A percentile compares a stretch with the other conserved stretches of the same genome.
phyloP scores from a whole-genome alignment of 2,113 vertebrate species.

The Chloebia gouldiae region DNA sequence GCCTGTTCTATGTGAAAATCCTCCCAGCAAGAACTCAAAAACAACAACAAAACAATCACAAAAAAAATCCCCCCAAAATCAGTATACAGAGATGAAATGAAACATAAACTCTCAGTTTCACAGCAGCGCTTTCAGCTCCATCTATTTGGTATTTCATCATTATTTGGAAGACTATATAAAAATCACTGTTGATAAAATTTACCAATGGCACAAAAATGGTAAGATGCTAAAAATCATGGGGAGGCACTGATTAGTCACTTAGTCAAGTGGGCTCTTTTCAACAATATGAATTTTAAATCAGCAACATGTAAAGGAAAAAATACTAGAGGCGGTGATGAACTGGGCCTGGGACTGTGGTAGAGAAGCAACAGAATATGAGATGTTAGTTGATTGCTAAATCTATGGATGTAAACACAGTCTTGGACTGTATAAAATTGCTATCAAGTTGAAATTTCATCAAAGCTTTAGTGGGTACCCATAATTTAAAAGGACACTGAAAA shows the following conservation, averaged over 20 bases:
- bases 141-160: background rate
- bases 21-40: no score
- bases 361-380: background rate
- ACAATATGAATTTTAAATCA: constrained; percentile 45
- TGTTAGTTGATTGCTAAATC: background rate
- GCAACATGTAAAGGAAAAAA: constrained; percentile 8
- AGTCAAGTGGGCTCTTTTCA: constrained; percentile 16
- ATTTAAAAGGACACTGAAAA: background rate
- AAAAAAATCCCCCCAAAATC: background rate
- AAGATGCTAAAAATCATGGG: constrained; percentile 20
- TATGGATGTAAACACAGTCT: background rate
- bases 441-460: background rate
- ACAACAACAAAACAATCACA: background rate
- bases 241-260: constrained; percentile 44
- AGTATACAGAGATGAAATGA: background rate
- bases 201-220: constrained; percentile 1
- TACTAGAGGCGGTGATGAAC: background rate
- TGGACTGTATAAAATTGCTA: background rate
- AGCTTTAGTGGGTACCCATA: background rate
- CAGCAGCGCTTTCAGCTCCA: background rate
- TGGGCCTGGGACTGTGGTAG: background rate
- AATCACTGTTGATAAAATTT: constrained; percentile 47
- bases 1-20: background rate
- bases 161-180: constrained; percentile 17
- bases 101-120: background rate